Evolutionary conservation across 2,113 vertebrate species (phyloP), one percentile per base, ranked within the genome.

Genomic region (Sakesphorus luctuosus): DNA sequence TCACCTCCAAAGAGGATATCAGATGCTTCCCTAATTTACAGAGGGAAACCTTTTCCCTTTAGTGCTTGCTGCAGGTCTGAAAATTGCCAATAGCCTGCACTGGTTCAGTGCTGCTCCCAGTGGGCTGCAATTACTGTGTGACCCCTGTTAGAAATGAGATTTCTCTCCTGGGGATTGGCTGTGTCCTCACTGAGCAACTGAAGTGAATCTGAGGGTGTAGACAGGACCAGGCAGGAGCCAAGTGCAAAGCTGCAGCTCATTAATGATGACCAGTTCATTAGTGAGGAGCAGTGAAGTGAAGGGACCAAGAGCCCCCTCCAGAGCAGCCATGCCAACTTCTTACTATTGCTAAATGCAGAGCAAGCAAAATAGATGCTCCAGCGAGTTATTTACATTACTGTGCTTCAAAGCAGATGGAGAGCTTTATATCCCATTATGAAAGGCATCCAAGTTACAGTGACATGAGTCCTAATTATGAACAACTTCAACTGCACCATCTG

Each of bases 401-500:
- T 81, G 65, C 68, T 84, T 92, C 65, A 90, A 93, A 93, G 86
- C 90, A 94, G 89, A 95, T 95, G 93, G 93, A 71, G 44, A 74
- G 61, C 75, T 94, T 94, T 96, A 65, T 78, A 56, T 77, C 20
- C 65, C 56, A 46, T 92, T 94, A 80, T 87, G 91, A 94, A 89
- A 87, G 35, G 69, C 83, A n/a, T 68, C 83, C 50, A 93, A 93
- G 94, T 84, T 87, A 74, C 40, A 89, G 68, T 75, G 91, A 94
- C 86, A 90, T 24, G 80, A 58, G 65, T 93, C 80, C 50, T 93
- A 94, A 97, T 95, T 94, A 88, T 56, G 89, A 93, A 31, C 79
- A 84, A 94, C 80, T 95, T 78, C 65, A 94, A 82, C 80, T 87
- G 53, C 80, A 75, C 91, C 93, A 94, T 96, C 94, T 96, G 95